Evolutionary conservation across 2,113 vertebrate species (phyloP).

Genomic region (Engystomops pustulosus): DNA sequence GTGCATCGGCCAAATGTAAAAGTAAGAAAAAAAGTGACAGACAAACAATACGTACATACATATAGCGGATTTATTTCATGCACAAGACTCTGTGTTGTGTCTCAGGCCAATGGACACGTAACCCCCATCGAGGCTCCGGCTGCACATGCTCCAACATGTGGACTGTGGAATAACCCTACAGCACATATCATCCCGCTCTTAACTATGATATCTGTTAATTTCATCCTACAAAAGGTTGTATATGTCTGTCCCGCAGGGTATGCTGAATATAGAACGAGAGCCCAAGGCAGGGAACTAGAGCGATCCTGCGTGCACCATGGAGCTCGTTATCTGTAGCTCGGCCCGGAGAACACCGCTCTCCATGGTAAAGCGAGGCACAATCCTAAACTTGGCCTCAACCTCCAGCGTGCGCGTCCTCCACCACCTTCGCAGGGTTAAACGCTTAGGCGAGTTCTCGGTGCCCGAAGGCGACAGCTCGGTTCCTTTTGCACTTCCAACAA

Average conservation of each 20-base stretch:
- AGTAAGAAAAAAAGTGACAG: conserved; percentile 7
- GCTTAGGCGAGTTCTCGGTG: neutral
- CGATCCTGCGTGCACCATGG: conserved; percentile 38
- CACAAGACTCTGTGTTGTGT: neutral
- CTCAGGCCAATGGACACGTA: neutral
- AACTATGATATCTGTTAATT: conserved; percentile 66
- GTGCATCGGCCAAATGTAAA: neutral
- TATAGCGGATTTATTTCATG: neutral
- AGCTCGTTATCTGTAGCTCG: conserved; percentile 52
- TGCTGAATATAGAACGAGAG: conserved; percentile 56
- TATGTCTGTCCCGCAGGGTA: conserved; percentile 46
- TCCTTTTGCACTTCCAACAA: neutral
- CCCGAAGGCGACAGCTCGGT: neutral
- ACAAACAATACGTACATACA: neutral
- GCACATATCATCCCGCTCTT: conserved; percentile 68
- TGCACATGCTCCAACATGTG: neutral
- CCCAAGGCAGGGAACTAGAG: conserved; percentile 55
- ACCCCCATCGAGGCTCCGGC: neutral
- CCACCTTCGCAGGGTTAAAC: neutral
- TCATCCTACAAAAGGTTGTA: conserved; percentile 59
- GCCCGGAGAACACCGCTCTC: neutral
- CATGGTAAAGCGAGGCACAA: neutral
- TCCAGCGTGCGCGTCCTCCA: neutral
- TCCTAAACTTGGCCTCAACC: neutral
- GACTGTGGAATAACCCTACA: conserved; percentile 56